Evolutionary conservation across 2,797 vertebrate species (phyloP).

Genomic region (Sciurus vulgaris): DNA sequence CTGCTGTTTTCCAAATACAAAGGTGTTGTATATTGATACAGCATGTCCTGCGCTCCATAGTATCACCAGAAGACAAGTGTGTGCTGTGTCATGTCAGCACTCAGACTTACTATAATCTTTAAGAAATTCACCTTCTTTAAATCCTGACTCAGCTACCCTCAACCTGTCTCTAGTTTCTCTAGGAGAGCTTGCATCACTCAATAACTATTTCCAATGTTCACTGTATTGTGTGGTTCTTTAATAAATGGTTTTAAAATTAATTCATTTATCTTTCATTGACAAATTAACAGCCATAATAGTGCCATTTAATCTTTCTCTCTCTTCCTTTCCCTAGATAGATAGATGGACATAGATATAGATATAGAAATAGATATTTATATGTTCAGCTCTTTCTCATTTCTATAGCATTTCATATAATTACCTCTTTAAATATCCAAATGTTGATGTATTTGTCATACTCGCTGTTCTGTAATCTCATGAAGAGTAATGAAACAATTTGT

Average conservation of each 20-base stretch:
- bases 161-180: neutral
- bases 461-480: neutral
- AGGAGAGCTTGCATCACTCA: neutral
- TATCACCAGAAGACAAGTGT: neutral
- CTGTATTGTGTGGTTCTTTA: neutral
- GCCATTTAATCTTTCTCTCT: neutral
- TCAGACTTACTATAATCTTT: neutral
- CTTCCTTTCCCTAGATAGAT: no score
- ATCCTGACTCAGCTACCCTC: neutral
- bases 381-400: neutral
- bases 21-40: neutral
- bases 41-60: no score
- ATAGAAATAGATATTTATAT: neutral
- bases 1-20: neutral
- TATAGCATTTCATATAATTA: conserved; percentile 7
- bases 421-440: neutral
- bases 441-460: neutral
- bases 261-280: neutral
- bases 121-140: neutral
- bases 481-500: neutral
- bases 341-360: no score
- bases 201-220: neutral
- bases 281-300: neutral
- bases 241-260: neutral
- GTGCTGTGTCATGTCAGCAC: neutral